Percentiles rank a stretch among this genome's conserved stretches.
These are phyloP conservation scores for Adelges cooleyi DNA, from an alignment of 1,140 invertebrate species.

Conservation along the genomic window DNA sequence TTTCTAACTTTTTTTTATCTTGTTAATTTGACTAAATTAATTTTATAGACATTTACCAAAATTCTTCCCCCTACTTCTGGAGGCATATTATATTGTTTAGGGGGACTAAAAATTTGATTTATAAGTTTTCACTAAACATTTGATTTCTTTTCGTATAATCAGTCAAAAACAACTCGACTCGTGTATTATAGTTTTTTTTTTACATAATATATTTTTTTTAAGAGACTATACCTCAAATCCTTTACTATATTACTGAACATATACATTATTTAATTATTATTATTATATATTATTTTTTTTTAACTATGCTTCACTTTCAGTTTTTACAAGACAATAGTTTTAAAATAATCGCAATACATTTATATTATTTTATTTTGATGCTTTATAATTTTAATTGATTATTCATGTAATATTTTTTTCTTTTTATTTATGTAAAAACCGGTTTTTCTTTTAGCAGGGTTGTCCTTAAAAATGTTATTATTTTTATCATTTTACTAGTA, in stretches of 20 bases:
- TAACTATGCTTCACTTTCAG: constrained; percentile 6
- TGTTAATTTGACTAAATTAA: constrained; percentile 25
- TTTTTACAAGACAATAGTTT: constrained; percentile 18
- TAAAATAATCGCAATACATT: constrained; percentile 18
- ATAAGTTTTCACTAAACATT: constrained; percentile 23
- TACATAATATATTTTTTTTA: constrained; percentile 16
- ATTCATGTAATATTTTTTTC: constrained; percentile 17
- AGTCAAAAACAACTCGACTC: constrained; percentile 26
- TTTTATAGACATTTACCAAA: constrained; percentile 17
- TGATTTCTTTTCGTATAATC: constrained; percentile 24
- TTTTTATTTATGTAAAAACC: constrained; percentile 20
- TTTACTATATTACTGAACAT: constrained; percentile 25
- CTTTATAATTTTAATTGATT: constrained; percentile 1
- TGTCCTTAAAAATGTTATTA: constrained; percentile 24
- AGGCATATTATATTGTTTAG: constrained; percentile 28
- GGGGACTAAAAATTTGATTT: constrained; percentile 19
- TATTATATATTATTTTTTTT: constrained; percentile 16
- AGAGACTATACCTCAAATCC: constrained; percentile 24
- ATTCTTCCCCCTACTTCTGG: constrained; percentile 28
- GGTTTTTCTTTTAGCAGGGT: constrained; percentile 6
- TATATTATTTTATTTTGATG: constrained; percentile 15
- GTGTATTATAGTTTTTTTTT: constrained; percentile 25
- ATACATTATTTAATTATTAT: constrained; percentile 12
- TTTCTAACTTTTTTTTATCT: constrained; percentile 28
- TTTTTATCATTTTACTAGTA: constrained; percentile 24